Base-by-base conservation (phyloP, 2,797 vertebrate genomes). In the Menidia menidia region DNA sequence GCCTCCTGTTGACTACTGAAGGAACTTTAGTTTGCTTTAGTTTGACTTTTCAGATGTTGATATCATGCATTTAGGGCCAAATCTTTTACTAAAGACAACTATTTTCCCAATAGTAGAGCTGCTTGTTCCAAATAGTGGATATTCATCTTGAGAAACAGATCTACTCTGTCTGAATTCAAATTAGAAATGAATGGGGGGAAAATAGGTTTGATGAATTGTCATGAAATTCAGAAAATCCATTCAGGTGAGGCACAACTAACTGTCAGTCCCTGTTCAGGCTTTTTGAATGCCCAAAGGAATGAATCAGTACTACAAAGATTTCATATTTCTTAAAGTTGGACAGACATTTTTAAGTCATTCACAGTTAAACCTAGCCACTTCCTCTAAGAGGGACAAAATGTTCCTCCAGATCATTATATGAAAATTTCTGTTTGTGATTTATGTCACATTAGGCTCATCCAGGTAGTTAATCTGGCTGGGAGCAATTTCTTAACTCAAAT, bases 401-500 rank as follows among this genome's bases (percentile, higher is more conserved):
- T 4, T 14, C 11, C 50, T 42, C 18, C 16, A 25, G 56, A 60
- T 51, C 62, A 25, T n/a, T 45, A 3, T 15, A 51, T 58, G 13
- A 56, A 65, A 60, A 78, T 48, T 43, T 48, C 58, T 53, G 35
- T 10, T 32, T 16, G 19, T 43, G 43, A 54, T 47, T 61, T 71
- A 58, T 50, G 58, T 31, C 56, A 45, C 35, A 18, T 53, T 19
- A 18, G 12, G 50, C n/a, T 63, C 51, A 47, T 3, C 12, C 59
- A 30, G 50, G 32, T 15, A 31, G 51, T 25, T 51, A 16, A 3
- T 53, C 31, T 56, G 44, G 7, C 41, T n/a, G 31, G 52, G 41
- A 60, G 25, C 25, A 25, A 25, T 25, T 25, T 25, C 25, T 25
- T 25, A 25, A 25, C 25, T 25, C 1, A 25, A 58, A 35, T 25